Evolutionary conservation across 1,140 invertebrate species (phyloP), one percentile per base, ranked within the genome.

Genomic region (Episyrphus balteatus): DNA sequence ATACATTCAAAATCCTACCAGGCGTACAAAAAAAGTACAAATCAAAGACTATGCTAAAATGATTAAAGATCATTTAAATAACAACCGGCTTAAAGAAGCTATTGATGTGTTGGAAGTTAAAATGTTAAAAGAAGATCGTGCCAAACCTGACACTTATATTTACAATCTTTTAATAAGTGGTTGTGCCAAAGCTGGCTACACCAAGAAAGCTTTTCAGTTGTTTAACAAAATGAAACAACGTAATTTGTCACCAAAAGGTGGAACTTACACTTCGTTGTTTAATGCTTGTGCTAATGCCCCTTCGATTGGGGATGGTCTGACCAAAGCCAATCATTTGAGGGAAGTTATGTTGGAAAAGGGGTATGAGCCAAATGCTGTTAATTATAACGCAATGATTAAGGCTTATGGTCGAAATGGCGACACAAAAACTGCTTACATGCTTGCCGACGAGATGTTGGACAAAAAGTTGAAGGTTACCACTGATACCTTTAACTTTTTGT

Each of bases 321-420:
- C 74, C 40, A 69, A 77, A 58, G 86, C 88, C 0, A 73, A 65
- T 26, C 58, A 77, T 50, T 70, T 93, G 26, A 66, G 81, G 44
- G 65, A 79, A 51, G 69, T 80, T 15, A 83, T 92, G 74, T 60
- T 74, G 39, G 75, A 83, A 50, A 86, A 84, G 56, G 73, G 75
- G 6, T 70, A 81, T 52, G 57, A 76, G 40, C 76, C 85, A 2
- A 92, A 91, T 68, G 58, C 79, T 1, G 79, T 79, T 5, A 88
- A 86, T 61, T 93, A 89, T 54, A 83, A 92, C 76, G 77, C 83
- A 5, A 84, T 94, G 80, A 86, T 95, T 9, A 94, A 92, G 75
- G 87, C 88, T 3, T 96, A 88, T 75, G 88, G 86, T 3, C 70
- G 81, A 51, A 86, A 85, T 71, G 82, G 83, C 6, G 80, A 90